Conservation (phyloP, 2,888 invertebrate genomes). For the Macrophya annulata region DNA sequence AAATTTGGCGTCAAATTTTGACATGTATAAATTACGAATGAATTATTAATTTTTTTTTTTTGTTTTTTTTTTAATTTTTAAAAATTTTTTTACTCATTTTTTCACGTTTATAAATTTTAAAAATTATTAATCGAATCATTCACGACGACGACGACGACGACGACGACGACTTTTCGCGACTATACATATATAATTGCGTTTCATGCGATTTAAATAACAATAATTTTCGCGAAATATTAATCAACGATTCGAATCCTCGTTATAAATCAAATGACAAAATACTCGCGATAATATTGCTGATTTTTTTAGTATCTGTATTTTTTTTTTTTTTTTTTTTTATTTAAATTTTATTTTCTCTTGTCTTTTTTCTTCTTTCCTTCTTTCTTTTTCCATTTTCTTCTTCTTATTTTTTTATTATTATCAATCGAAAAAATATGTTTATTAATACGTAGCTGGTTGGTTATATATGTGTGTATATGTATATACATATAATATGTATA, state of each 20-base stretch:
- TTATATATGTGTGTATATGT: background rate
- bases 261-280: background rate
- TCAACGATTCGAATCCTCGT: slow-evolving; percentile 8
- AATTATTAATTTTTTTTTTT: background rate
- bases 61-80: background rate
- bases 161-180: background rate
- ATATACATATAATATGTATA: too few relatives aligned
- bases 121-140: background rate
- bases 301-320: background rate
- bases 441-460: background rate
- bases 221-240: background rate
- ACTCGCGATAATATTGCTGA: background rate
- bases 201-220: background rate
- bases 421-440: background rate
- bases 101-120: background rate
- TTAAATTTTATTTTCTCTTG: too few relatives aligned
- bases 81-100: background rate
- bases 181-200: background rate
- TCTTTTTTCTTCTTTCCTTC: background rate
- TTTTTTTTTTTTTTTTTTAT: too few relatives aligned
- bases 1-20: slow-evolving; percentile 39
- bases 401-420: background rate
- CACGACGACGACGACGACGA: background rate
- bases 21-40: background rate
- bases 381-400: background rate